phyloP scores from a whole-genome alignment of 2,888 invertebrate genomes.

The Calephelis perditalis region DNA sequence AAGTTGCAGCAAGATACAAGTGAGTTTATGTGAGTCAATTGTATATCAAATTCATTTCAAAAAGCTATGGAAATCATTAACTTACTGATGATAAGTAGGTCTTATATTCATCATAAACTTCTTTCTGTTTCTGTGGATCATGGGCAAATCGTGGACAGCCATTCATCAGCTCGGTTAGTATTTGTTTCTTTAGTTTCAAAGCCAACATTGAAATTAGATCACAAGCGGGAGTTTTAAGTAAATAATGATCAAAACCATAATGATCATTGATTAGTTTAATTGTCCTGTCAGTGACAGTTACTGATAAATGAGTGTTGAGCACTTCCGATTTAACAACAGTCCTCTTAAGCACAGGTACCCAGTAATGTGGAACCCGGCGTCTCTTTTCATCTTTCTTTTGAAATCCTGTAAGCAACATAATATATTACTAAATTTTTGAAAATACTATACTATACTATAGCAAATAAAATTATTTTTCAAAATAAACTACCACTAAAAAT shows the following conservation, averaged over 20 bases:
- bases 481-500: too few relatives aligned
- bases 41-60: too few relatives aligned
- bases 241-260: slow-evolving; percentile 96
- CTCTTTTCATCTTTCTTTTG: slow-evolving; percentile 78
- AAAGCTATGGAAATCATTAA: slow-evolving; percentile 28
- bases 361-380: slow-evolving; percentile 88
- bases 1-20: too few relatives aligned
- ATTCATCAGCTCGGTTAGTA: slow-evolving; percentile 84
- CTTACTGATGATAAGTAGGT: slow-evolving; percentile 90
- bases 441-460: too few relatives aligned
- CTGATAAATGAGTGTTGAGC: slow-evolving; percentile 88
- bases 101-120: slow-evolving; percentile 87
- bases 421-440: too few relatives aligned
- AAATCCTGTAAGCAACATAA: slow-evolving; percentile 71
- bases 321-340: slow-evolving; percentile 94
- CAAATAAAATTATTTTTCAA: too few relatives aligned
- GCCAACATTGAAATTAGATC: slow-evolving; percentile 93
- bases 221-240: slow-evolving; percentile 94
- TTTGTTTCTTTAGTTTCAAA: slow-evolving; percentile 89
- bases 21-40: too few relatives aligned
- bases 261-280: slow-evolving; percentile 91
- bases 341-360: slow-evolving; percentile 89
- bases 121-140: slow-evolving; percentile 81
- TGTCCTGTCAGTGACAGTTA: slow-evolving; percentile 90
- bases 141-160: slow-evolving; percentile 83